These are phyloP conservation scores for Conistra vaccinii DNA, from an alignment of 2,888 invertebrate genomes.

Conservation along the genomic window DNA sequence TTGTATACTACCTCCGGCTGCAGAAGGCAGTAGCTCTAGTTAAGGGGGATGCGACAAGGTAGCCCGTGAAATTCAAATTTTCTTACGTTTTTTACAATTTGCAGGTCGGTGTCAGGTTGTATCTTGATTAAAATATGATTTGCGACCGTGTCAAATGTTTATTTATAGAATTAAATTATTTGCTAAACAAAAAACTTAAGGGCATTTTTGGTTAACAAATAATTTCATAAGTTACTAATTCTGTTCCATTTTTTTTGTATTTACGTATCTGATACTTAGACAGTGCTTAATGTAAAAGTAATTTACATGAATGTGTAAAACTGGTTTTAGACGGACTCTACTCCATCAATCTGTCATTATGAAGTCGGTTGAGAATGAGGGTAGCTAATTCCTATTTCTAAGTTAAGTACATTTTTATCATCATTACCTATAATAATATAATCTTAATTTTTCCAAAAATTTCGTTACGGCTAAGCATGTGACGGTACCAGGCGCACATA, in stretches of 20 bases:
- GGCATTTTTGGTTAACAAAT: not conserved
- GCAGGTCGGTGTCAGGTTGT: no score
- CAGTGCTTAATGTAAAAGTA: no score
- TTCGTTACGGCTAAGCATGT: constrained; percentile 1
- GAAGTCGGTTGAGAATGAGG: not conserved
- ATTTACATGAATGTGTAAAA: no score
- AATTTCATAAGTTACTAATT: not conserved
- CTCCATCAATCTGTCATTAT: not conserved
- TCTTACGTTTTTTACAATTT: no score
- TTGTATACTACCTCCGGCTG: not conserved
- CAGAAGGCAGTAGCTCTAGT: not conserved
- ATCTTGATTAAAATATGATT: no score
- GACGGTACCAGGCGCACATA: constrained; percentile 24
- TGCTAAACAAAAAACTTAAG: no score
- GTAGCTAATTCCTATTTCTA: not conserved
- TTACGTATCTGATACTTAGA: not conserved
- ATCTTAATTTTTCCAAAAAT: constrained; percentile 7
- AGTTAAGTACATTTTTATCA: not conserved
- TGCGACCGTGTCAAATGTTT: no score
- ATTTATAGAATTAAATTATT: no score
- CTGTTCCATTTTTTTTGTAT: no score
- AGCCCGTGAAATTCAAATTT: no score
- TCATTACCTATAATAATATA: no score
- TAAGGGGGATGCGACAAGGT: no score
- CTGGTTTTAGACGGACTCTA: not conserved